phyloP scores from a whole-genome alignment of 2,113 vertebrate species.

The Cromileptes altivelis region DNA sequence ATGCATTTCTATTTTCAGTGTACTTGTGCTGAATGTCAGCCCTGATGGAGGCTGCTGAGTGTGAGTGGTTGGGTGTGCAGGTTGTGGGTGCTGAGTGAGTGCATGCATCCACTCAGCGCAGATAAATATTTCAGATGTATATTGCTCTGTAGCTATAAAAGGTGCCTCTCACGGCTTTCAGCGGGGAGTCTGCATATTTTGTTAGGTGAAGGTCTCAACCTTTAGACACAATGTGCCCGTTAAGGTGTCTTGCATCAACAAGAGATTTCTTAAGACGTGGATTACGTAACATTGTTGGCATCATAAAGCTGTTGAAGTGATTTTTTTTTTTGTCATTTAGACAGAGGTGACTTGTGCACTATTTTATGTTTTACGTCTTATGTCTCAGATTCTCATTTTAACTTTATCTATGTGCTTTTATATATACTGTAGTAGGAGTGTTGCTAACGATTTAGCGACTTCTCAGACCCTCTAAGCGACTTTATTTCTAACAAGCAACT shows the following conservation, averaged over 20 bases:
- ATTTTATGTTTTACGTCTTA: no score
- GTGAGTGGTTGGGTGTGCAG: conserved; percentile 36
- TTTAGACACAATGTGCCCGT: conserved; percentile 14
- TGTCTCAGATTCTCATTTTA: no score
- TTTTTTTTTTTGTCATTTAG: not conserved
- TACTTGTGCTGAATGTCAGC: conserved; percentile 46
- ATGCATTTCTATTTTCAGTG: conserved; percentile 69
- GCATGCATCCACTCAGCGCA: conserved; percentile 47
- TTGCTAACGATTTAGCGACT: no score
- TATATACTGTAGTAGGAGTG: no score
- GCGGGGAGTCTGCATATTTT: conserved; percentile 9
- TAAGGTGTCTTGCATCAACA: conserved; percentile 6
- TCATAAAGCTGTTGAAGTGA: not conserved
- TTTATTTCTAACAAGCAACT: no score
- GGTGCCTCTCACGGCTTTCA: conserved; percentile 33
- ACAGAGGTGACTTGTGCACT: not conserved
- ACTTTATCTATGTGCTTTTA: no score
- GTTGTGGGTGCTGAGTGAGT: conserved; percentile 51
- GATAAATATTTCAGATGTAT: conserved; percentile 72
- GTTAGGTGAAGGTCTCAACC: conserved; percentile 18
- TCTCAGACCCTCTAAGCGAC: no score
- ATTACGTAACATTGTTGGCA: not conserved
- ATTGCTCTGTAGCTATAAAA: conserved; percentile 48
- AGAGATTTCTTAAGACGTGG: not conserved
- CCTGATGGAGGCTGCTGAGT: conserved; percentile 52